Evolutionary conservation across 1,140 invertebrate genomes (phyloP).

Genomic region (Hyles vespertilio): DNA sequence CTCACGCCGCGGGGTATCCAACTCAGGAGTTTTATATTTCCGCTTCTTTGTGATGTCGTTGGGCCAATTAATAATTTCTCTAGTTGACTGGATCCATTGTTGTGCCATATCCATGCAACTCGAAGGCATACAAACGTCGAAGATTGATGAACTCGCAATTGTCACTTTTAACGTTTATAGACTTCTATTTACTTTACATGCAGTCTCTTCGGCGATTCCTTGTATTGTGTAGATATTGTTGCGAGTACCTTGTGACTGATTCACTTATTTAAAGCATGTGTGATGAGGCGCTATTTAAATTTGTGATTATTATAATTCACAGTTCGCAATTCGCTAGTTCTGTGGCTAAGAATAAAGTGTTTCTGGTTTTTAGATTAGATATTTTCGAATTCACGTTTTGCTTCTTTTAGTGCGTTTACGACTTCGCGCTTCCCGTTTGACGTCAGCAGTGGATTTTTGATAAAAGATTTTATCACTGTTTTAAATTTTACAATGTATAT

Average conservation of each 20-base stretch:
- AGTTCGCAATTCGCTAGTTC: conserved; percentile 4
- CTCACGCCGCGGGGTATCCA: conserved; percentile 54
- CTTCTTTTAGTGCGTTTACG: conserved; percentile 5
- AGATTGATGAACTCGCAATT: conserved; percentile 68
- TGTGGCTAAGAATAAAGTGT: conserved; percentile 8
- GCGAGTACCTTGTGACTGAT: too few species aligned
- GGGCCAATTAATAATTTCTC: conserved; percentile 71
- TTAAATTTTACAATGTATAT: too few species aligned
- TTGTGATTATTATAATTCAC: conserved; percentile 1
- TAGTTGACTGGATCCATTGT: conserved; percentile 70
- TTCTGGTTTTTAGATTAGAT: conserved; percentile 11
- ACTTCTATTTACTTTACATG: conserved; percentile 46
- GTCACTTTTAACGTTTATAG: conserved; percentile 61
- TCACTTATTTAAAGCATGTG: too few species aligned
- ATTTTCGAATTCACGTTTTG: conserved; percentile 3
- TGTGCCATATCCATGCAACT: conserved; percentile 38
- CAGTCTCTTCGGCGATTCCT: conserved; percentile 16
- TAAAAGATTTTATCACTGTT: conserved; percentile 1
- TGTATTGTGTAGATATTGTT: too few species aligned
- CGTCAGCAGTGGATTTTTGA: conserved; percentile 14
- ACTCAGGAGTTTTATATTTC: conserved; percentile 73
- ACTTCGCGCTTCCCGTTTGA: conserved; percentile 20
- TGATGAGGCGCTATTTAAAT: too few species aligned
- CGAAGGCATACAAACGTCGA: conserved; percentile 50
- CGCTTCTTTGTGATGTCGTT: conserved; percentile 67